Conservation (phyloP, 2,888 invertebrate genomes). For the Lydus trimaculatus region DNA sequence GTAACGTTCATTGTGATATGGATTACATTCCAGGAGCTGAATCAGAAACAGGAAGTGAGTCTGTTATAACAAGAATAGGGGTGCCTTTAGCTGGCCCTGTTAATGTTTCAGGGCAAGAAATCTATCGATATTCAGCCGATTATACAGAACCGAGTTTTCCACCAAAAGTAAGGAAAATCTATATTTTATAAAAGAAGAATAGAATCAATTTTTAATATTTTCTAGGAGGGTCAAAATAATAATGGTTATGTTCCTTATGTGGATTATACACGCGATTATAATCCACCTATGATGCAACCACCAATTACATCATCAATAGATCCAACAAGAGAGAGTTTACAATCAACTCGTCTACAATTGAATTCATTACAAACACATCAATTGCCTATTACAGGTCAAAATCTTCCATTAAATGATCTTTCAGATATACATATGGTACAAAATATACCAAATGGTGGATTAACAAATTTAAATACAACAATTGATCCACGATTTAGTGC, state of each 20-base stretch:
- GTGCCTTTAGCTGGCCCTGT: constrained; percentile 83
- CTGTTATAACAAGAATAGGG: constrained; percentile 67
- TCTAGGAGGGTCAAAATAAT: constrained; percentile 80
- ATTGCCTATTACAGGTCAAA: constrained; percentile 49
- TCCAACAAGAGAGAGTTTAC: constrained; percentile 54
- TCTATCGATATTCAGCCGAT: constrained; percentile 76
- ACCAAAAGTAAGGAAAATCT: constrained; percentile 65
- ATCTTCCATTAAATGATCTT: constrained; percentile 55
- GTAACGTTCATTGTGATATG: constrained; percentile 68
- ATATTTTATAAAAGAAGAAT: neutral
- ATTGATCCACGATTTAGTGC: constrained; percentile 90
- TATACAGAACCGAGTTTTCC: constrained; percentile 82
- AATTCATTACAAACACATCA: constrained; percentile 57
- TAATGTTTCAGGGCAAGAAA: constrained; percentile 74
- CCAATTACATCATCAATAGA: constrained; percentile 66
- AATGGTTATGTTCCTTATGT: constrained; percentile 89
- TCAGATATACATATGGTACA: constrained; percentile 54
- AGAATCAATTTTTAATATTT: constrained; percentile 19
- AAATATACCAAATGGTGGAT: constrained; percentile 54
- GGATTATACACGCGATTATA: constrained; percentile 88
- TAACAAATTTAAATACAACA: constrained; percentile 45
- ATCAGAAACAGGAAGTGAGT: constrained; percentile 65
- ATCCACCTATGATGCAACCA: constrained; percentile 75
- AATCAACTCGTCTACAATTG: constrained; percentile 59
- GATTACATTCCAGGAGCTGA: constrained; percentile 66